A percentile compares a stretch with the other conserved stretches of the same genome.
Evolutionary conservation across 2,113 vertebrate genomes (phyloP).

Genomic region (Pterocles orientalis): DNA sequence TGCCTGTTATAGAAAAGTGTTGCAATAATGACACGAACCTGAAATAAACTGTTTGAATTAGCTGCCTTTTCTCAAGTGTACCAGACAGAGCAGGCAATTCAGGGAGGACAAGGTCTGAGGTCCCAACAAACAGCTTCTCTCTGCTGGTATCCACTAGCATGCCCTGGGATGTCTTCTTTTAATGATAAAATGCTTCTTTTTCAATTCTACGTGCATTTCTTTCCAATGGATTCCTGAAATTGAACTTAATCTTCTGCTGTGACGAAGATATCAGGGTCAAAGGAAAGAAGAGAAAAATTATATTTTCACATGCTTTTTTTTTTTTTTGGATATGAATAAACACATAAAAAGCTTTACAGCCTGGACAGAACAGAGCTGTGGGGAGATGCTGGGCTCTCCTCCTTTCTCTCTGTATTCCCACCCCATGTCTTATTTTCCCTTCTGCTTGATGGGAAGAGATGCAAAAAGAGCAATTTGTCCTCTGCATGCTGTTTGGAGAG

Average conservation of each 20-base stretch:
- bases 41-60: conserved; percentile 72
- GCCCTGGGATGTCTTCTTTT: conserved; percentile 29
- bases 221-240: conserved; percentile 60
- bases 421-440: neutral
- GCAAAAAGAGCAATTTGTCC: conserved; percentile 55
- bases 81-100: conserved; percentile 58
- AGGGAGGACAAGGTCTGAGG: conserved; percentile 29
- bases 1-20: conserved; percentile 35
- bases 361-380: neutral
- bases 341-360: neutral
- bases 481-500: conserved; percentile 43
- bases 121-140: conserved; percentile 28
- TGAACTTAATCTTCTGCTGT: conserved; percentile 68
- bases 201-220: conserved; percentile 58
- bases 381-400: conserved; percentile 4
- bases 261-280: conserved; percentile 63
- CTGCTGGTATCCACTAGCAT: conserved; percentile 21
- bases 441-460: conserved; percentile 27
- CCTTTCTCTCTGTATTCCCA: neutral
- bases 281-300: conserved; percentile 50
- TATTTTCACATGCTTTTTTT: neutral
- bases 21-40: conserved; percentile 20
- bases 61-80: conserved; percentile 65
- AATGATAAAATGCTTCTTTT: conserved; percentile 63
- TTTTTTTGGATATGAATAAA: conserved; percentile 5